Evolutionary conservation across 2,888 invertebrate genomes (phyloP), one percentile per base, ranked within the genome.

Genomic region (Caenorhabditis sp.): DNA sequence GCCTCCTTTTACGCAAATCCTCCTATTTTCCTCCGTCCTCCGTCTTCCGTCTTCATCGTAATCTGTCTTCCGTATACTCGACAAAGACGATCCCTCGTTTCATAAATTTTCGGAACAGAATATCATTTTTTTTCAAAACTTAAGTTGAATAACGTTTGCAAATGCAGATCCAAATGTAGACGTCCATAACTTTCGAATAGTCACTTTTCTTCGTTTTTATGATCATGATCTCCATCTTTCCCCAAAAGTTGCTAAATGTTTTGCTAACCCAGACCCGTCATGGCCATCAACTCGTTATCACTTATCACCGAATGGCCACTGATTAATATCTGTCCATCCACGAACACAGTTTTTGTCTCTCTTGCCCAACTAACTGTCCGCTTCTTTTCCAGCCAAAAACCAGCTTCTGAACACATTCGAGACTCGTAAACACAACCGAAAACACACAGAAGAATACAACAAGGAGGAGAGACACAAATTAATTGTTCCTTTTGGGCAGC

Each of bases 321-420:
- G 56, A 56, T 56, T 56, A 35, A 32, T 20, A 13, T 56, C 20
- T 55, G n/a, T n/a, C n/a, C n/a, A n/a, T n/a, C n/a, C n/a, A n/a
- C n/a, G n/a, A n/a, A 15, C 55, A 40, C 40, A 40, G 40, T 40
- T 28, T 26, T 28, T 9, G 13, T 20, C 11, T 35, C 35, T 35
- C n/a, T 32, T 35, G 18, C 2, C 47, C 20, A 40, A 3, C 40
- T 13, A 5, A 15, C 5, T n/a, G 8, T 47, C 47, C 47, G 47
- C 47, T 56, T 26, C 24, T 26, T 28, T 56, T 56, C 56, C 56
- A 56, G 56, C 56, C 56, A 56, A 56, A 67, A 72, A 72, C 72
- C 72, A 72, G 72, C 64, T 65, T 64, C 28, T 28, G 61, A 47
- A 71, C 51, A 47, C 37, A 35, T 44, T 40, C 74, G 74, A 60